Evolutionary conservation across 2,888 invertebrate genomes (phyloP).

Genomic region (Hemithea aestivaria): DNA sequence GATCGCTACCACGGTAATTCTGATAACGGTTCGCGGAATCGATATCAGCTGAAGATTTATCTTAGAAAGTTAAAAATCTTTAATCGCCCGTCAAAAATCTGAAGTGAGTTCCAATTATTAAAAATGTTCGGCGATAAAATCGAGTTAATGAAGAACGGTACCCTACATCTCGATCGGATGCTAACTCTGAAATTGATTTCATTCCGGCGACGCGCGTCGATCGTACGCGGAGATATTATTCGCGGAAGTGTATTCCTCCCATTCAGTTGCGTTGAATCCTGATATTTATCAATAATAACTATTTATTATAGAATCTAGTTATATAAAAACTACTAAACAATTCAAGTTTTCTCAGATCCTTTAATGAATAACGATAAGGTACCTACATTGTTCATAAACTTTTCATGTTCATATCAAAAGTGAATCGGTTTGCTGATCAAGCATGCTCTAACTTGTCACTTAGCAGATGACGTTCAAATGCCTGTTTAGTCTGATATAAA

Average conservation of each 20-base stretch:
- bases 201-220: slow-evolving; percentile 61
- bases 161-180: slow-evolving; percentile 57
- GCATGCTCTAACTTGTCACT: too few species aligned
- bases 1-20: slow-evolving; percentile 30
- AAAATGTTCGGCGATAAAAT: slow-evolving; percentile 72
- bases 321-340: too few species aligned
- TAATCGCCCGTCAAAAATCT: slow-evolving; percentile 65
- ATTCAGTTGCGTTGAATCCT: too few species aligned
- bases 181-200: slow-evolving; percentile 71
- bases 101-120: slow-evolving; percentile 66
- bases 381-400: too few species aligned
- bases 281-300: too few species aligned
- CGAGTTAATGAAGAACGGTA: slow-evolving; percentile 75
- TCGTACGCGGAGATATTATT: slow-evolving; percentile 57
- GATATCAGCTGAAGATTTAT: slow-evolving; percentile 51
- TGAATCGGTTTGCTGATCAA: too few species aligned
- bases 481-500: too few species aligned
- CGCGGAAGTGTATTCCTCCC: slow-evolving; percentile 45
- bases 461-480: too few species aligned
- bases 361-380: too few species aligned
- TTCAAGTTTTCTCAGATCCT: too few species aligned
- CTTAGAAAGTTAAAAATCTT: slow-evolving; percentile 55
- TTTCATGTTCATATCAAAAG: too few species aligned
- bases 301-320: too few species aligned
- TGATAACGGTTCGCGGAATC: slow-evolving; percentile 49